Evolutionary conservation across 2,888 invertebrate genomes (phyloP).

Genomic region (Cerastis rubricosa): DNA sequence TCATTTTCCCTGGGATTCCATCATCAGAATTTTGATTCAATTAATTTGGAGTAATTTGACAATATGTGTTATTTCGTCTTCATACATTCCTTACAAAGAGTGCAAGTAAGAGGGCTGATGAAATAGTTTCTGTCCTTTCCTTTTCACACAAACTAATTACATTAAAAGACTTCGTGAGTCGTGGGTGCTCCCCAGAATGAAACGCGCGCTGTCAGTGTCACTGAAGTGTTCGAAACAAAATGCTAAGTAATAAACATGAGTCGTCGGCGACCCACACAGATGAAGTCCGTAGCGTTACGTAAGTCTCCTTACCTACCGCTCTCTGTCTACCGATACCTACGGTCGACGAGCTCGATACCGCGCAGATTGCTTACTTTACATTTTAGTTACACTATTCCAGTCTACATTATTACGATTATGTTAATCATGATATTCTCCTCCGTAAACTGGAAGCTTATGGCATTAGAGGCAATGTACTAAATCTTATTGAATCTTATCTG

Average conservation of each 20-base stretch:
- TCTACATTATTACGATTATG: no score
- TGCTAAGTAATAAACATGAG: slow-evolving; percentile 9
- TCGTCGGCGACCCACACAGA: not conserved
- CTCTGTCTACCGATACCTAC: not conserved
- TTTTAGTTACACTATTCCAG: not conserved
- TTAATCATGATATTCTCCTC: no score
- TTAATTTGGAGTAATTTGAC: not conserved
- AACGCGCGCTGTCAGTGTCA: not conserved
- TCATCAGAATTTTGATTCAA: not conserved
- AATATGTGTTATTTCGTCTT: not conserved
- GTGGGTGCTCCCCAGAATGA: not conserved
- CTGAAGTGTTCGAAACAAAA: not conserved
- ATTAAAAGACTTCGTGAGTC: not conserved
- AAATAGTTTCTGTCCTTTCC: not conserved
- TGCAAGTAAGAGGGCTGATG: not conserved
- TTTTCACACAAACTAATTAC: slow-evolving; percentile 4
- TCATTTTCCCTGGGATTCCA: no score
- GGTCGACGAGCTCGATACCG: not conserved
- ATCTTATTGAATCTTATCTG: no score
- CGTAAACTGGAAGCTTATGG: no score
- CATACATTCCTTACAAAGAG: not conserved
- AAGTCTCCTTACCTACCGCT: not conserved
- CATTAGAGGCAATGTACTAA: no score
- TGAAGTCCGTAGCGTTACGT: not conserved
- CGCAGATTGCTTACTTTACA: slow-evolving; percentile 19